These are phyloP conservation scores for Sipha flava DNA, from an alignment of 1,140 invertebrate genomes.

Conservation along the genomic window DNA sequence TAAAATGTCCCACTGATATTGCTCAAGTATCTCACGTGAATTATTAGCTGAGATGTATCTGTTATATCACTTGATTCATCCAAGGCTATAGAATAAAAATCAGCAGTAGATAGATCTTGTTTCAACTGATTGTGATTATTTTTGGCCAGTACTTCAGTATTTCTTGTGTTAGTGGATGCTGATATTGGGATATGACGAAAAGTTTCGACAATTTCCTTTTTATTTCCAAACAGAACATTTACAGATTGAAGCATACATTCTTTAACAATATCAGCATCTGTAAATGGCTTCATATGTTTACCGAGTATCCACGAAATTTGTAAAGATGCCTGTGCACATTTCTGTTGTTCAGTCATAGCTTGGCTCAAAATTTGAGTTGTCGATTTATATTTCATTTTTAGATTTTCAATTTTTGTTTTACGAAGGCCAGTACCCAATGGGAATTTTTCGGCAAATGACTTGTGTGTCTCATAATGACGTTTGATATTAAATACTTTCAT, in stretches of 20 bases:
- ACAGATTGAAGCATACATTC: slow-evolving; percentile 10
- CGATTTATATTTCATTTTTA: neutral
- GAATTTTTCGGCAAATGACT: no score
- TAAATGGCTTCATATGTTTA: slow-evolving; percentile 23
- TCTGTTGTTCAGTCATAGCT: slow-evolving; percentile 16
- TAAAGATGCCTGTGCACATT: neutral
- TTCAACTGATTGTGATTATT: neutral
- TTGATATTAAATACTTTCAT: neutral
- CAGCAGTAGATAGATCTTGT: neutral
- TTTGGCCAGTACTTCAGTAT: neutral
- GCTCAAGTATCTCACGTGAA: no score
- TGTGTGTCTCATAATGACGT: neutral
- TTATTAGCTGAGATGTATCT: no score
- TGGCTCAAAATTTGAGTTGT: neutral
- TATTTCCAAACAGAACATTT: neutral
- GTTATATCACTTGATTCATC: no score
- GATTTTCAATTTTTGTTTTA: slow-evolving; percentile 6
- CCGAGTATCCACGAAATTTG: slow-evolving; percentile 12
- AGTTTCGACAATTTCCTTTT: slow-evolving; percentile 14
- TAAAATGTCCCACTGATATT: neutral
- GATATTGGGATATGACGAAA: slow-evolving; percentile 2
- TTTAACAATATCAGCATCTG: neutral
- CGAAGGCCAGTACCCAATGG: no score
- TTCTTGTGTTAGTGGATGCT: no score
- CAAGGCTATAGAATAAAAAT: neutral